Conservation (phyloP, 2,113 vertebrate genomes). For the Scortum barcoo region DNA sequence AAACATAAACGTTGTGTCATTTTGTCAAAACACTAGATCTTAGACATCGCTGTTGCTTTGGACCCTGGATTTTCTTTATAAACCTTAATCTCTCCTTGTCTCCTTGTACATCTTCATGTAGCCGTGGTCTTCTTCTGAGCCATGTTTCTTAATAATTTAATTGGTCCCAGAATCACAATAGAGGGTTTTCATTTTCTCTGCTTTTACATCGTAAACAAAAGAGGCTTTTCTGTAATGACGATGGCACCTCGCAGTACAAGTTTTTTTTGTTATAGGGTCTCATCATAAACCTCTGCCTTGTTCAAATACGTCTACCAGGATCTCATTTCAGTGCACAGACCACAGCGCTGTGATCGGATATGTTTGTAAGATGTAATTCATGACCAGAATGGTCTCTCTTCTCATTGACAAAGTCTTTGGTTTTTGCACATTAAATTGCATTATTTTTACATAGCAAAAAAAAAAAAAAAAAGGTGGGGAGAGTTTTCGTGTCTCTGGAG, state of each 20-base stretch:
- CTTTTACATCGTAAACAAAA: conserved; percentile 61
- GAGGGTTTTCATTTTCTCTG: conserved; percentile 25
- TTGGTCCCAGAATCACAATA: conserved; percentile 23
- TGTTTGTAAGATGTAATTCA: conserved; percentile 73
- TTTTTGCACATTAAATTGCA: conserved; percentile 70
- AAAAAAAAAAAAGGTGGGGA: conserved; percentile 49
- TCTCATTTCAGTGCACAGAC: conserved; percentile 56
- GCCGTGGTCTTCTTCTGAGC: conserved; percentile 36
- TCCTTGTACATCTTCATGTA: conserved; percentile 53
- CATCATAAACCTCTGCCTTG: conserved; percentile 52
- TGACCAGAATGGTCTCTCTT: conserved; percentile 56
- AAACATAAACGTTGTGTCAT: not conserved
- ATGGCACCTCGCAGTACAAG: conserved; percentile 19
- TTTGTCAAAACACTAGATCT: conserved; percentile 10
- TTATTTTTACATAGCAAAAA: conserved; percentile 67
- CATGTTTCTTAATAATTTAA: conserved; percentile 42
- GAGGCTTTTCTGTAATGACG: conserved; percentile 39
- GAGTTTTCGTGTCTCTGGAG: conserved; percentile 58
- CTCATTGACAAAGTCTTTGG: conserved; percentile 62
- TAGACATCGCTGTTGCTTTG: not conserved
- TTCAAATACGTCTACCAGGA: conserved; percentile 54
- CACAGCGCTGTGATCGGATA: conserved; percentile 66
- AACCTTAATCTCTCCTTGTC: conserved; percentile 24
- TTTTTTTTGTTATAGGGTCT: conserved; percentile 37
- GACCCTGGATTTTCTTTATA: conserved; percentile 16